These are phyloP conservation scores for Plebejus argus DNA, from an alignment of 2,888 invertebrate genomes.

Conservation along the genomic window DNA sequence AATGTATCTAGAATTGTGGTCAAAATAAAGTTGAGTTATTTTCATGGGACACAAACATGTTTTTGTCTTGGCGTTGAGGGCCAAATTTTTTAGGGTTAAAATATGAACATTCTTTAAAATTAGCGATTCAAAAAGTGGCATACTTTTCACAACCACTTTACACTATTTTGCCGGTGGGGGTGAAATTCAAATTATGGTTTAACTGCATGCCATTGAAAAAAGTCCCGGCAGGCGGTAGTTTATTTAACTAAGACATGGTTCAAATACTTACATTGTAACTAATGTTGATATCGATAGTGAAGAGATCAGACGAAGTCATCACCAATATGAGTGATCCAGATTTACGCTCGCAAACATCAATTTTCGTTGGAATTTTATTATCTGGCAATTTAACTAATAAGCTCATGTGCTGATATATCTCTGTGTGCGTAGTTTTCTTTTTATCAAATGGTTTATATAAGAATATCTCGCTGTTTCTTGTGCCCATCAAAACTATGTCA, in stretches of 20 bases:
- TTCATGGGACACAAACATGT: no score
- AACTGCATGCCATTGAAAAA: no score
- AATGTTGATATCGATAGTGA: constrained; percentile 59
- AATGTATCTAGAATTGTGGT: no score
- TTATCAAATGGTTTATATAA: constrained; percentile 56
- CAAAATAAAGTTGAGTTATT: no score
- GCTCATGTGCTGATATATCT: constrained; percentile 60
- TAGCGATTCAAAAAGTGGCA: no score
- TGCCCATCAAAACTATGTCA: constrained; percentile 62
- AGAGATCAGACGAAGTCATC: constrained; percentile 62
- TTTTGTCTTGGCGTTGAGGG: no score
- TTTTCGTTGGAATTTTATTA: constrained; percentile 61
- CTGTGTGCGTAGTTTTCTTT: constrained; percentile 51
- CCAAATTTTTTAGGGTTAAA: no score
- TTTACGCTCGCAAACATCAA: constrained; percentile 65
- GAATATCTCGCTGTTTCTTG: constrained; percentile 58
- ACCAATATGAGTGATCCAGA: constrained; percentile 61
- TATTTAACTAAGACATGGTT: not conserved
- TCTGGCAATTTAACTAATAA: constrained; percentile 51
- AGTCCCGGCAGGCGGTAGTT: no score
- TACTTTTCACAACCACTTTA: no score
- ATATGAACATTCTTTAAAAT: no score
- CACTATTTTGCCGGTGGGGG: no score
- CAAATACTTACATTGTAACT: constrained; percentile 63
- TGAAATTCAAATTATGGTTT: no score